Conservation (phyloP, 2,888 invertebrate genomes). For the Rhyacophila evoluta region DNA sequence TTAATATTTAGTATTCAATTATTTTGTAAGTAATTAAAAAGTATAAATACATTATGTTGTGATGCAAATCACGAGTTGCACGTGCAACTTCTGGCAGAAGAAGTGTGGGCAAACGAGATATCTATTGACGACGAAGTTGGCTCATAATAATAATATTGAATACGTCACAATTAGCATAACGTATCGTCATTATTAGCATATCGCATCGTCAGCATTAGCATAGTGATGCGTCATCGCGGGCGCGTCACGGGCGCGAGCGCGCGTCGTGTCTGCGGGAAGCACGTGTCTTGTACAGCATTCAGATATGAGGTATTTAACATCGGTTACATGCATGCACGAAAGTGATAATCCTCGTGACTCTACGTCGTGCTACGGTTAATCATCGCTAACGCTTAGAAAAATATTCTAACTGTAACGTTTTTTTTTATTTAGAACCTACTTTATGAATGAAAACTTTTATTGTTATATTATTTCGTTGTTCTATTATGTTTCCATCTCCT, state of each 20-base stretch:
- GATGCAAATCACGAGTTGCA: not conserved
- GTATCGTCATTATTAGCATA: slow-evolving; percentile 44
- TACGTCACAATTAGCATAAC: slow-evolving; percentile 45
- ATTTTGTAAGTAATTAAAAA: not conserved
- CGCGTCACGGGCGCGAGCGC: slow-evolving; percentile 45
- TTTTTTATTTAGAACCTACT: not conserved
- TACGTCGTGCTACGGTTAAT: not conserved
- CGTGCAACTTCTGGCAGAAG: not conserved
- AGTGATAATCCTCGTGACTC: slow-evolving; percentile 11
- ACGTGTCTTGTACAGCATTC: slow-evolving; percentile 25
- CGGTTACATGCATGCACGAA: not conserved
- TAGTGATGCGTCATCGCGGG: slow-evolving; percentile 48
- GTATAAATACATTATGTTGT: not conserved
- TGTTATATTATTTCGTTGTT: not conserved
- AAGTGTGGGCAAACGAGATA: not conserved
- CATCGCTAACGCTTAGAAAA: not conserved
- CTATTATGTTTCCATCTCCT: too few species aligned
- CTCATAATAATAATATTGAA: slow-evolving; percentile 34
- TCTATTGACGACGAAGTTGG: slow-evolving; percentile 21
- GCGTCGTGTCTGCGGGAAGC: slow-evolving; percentile 36
- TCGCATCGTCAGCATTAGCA: slow-evolving; percentile 38
- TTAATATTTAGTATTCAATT: too few species aligned
- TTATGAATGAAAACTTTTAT: not conserved
- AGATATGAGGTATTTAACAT: slow-evolving; percentile 1
- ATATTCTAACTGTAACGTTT: not conserved